phyloP scores from a whole-genome alignment of 92 coral and sea anemone species.

The Phenganax stokvisi region DNA sequence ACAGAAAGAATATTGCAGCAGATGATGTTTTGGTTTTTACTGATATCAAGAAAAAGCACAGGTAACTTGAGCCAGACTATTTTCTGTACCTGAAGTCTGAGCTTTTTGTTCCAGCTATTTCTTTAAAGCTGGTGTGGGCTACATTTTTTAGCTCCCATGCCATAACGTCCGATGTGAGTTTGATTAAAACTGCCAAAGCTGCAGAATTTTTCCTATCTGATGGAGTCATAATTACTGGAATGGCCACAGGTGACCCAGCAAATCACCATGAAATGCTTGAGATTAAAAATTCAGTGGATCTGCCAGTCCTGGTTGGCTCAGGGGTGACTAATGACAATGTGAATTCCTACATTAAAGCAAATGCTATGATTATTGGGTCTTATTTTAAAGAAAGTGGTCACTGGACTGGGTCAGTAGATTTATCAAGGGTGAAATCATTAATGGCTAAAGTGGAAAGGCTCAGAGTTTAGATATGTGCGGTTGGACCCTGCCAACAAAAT shows the following conservation, averaged over 20 bases:
- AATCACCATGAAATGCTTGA: slow-evolving; percentile 72
- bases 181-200: slow-evolving; percentile 80
- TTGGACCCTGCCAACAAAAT: neutral
- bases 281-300: slow-evolving; percentile 65
- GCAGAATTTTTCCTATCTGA: slow-evolving; percentile 90
- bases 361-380: slow-evolving; percentile 81
- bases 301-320: slow-evolving; percentile 90
- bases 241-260: slow-evolving; percentile 77
- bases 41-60: slow-evolving; percentile 98
- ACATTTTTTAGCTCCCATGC: slow-evolving; percentile 67
- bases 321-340: slow-evolving; percentile 76
- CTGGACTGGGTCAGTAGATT: slow-evolving; percentile 83
- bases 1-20: slow-evolving; percentile 76
- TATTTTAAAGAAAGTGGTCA: slow-evolving; percentile 89
- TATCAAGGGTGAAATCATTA: slow-evolving; percentile 68
- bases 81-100: neutral
- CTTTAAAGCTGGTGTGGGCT: neutral
- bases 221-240: slow-evolving; percentile 85
- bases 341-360: slow-evolving; percentile 72
- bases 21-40: slow-evolving; percentile 80
- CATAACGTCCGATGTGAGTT: slow-evolving; percentile 71
- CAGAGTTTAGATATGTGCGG: slow-evolving; percentile 51
- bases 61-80: slow-evolving; percentile 43
- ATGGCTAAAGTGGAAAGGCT: slow-evolving; percentile 95
- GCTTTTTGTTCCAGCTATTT: neutral